These are phyloP conservation scores for Ianthella basta DNA, from an alignment of 37 sponge, comb jelly and placozoan genomes.

Conservation along the genomic window DNA sequence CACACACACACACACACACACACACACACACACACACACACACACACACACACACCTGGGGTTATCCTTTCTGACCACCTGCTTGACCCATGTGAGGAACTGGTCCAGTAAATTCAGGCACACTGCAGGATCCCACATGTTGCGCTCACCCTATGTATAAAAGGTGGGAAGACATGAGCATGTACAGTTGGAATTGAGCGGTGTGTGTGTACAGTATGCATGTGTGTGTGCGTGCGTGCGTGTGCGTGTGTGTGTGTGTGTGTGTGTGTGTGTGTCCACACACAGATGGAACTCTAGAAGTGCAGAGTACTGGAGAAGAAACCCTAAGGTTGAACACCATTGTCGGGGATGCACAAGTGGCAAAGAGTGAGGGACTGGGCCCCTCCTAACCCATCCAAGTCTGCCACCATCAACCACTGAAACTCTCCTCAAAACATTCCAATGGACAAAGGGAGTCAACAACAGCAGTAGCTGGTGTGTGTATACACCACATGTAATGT, in stretches of 20 bases:
- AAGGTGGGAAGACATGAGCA: conserved; percentile 8
- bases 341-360: no score
- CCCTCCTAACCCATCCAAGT: no score
- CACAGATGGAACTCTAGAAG: no score
- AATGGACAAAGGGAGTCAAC: no score
- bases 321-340: no score
- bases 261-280: neutral
- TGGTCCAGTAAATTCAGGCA: conserved; percentile 84
- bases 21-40: conserved; percentile 62
- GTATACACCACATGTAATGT: no score
- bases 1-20: conserved; percentile 59
- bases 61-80: conserved; percentile 58
- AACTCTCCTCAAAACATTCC: no score
- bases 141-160: conserved; percentile 27
- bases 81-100: conserved; percentile 79
- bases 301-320: no score
- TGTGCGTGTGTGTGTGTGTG: conserved; percentile 22
- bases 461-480: no score
- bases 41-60: conserved; percentile 60
- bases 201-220: neutral
- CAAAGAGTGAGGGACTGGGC: no score
- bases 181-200: neutral
- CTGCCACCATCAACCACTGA: no score
- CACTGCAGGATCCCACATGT: conserved; percentile 80
- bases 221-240: conserved; percentile 35